Percentiles rank a stretch among this genome's conserved stretches.
Evolutionary conservation across 2,113 vertebrate genomes (phyloP).

Genomic region (Mesocricetus auratus): DNA sequence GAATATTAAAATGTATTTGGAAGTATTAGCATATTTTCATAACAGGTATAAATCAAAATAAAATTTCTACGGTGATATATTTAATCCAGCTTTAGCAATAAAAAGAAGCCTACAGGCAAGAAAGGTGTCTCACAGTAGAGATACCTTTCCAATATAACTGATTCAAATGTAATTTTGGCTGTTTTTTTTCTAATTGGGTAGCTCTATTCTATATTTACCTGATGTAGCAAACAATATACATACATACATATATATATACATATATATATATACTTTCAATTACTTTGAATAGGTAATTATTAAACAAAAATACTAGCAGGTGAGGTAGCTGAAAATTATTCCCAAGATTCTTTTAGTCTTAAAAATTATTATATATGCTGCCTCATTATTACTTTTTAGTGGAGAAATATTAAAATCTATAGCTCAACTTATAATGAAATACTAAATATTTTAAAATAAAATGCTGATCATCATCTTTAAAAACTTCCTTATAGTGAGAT

Average conservation of each 20-base stretch:
- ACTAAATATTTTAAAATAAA: slow-evolving; percentile 51
- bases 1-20: slow-evolving; percentile 66
- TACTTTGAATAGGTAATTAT: slow-evolving; percentile 63
- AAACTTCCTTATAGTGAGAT: slow-evolving; percentile 31
- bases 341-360: slow-evolving; percentile 8
- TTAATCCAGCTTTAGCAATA: slow-evolving; percentile 70
- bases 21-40: slow-evolving; percentile 67
- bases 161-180: slow-evolving; percentile 3
- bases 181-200: slow-evolving; percentile 32
- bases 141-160: slow-evolving; percentile 19
- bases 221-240: background rate
- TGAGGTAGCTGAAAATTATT: slow-evolving; percentile 19
- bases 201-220: slow-evolving; percentile 2
- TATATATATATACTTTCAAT: background rate
- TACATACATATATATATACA: too few species aligned
- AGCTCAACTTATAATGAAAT: slow-evolving; percentile 51
- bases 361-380: slow-evolving; percentile 24
- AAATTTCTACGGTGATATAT: slow-evolving; percentile 69
- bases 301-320: slow-evolving; percentile 28
- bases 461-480: slow-evolving; percentile 23
- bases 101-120: slow-evolving; percentile 65
- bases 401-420: slow-evolving; percentile 15
- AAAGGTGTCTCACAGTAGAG: slow-evolving; percentile 41
- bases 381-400: slow-evolving; percentile 4
- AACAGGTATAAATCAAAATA: slow-evolving; percentile 65